Evolutionary conservation across 2,113 vertebrate species (phyloP).

Genomic region (Limanda limanda): DNA sequence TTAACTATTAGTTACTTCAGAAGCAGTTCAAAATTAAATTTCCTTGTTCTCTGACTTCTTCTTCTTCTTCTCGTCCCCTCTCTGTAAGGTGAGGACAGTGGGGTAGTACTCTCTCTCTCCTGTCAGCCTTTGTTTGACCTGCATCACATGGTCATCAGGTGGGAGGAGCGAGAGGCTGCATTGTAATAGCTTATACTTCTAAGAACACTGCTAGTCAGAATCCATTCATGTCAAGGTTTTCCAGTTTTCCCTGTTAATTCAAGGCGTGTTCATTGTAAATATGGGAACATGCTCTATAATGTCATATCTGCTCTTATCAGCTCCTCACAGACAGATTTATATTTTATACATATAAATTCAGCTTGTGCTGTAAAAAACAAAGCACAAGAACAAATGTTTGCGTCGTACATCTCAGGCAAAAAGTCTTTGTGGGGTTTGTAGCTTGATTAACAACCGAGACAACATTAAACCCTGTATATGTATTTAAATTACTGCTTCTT

Average conservation of each 20-base stretch:
- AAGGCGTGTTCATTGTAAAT: constrained; percentile 11
- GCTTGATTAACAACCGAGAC: constrained; percentile 10
- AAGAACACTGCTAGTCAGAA: constrained; percentile 28
- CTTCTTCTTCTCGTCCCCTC: background rate
- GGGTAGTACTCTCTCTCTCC: constrained; percentile 13
- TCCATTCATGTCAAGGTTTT: constrained; percentile 3
- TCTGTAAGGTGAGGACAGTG: constrained; percentile 12
- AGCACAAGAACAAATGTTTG: background rate
- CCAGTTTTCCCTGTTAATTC: background rate
- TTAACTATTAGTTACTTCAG: background rate
- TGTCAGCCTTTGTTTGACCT: constrained; percentile 47
- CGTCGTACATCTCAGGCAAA: background rate
- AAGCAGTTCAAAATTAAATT: background rate
- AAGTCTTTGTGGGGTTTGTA: background rate
- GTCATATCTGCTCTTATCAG: background rate
- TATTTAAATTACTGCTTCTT: constrained; percentile 27
- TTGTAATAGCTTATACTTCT: constrained; percentile 5
- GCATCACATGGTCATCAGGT: constrained; percentile 59
- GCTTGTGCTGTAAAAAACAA: background rate
- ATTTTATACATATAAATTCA: background rate
- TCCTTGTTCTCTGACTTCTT: background rate
- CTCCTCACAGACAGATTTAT: constrained; percentile 1
- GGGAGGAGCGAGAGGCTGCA: constrained; percentile 57
- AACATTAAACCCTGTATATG: constrained; percentile 21
- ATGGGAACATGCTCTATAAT: constrained; percentile 2